Evolutionary conservation across 2,888 invertebrate genomes (phyloP).

Genomic region (Embidobia sp.): DNA sequence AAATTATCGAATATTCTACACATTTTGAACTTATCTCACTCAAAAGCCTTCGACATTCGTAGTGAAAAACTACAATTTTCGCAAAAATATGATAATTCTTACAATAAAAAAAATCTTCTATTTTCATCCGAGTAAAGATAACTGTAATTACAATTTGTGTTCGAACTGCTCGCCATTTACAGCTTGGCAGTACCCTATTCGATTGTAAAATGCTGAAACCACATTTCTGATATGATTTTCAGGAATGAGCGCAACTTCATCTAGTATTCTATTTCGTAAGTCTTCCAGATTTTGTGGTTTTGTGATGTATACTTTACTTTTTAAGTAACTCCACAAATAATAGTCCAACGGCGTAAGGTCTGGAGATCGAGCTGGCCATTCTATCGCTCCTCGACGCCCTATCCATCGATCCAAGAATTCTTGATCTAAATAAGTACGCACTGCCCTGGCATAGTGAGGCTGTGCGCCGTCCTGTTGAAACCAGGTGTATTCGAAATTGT

Average conservation of each 20-base stretch:
- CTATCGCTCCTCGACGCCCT: constrained; percentile 1
- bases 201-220: constrained; percentile 7
- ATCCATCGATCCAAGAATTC: background rate
- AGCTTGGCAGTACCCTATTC: background rate
- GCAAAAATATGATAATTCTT: no score
- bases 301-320: constrained; percentile 4
- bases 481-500: background rate
- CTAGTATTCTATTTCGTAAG: background rate
- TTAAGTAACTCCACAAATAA: constrained; percentile 2
- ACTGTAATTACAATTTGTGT: no score
- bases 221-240: background rate
- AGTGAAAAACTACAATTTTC: no score
- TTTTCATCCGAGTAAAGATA: no score
- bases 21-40: no score
- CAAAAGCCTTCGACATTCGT: no score
- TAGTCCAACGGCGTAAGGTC: background rate
- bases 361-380: constrained; percentile 5
- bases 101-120: no score
- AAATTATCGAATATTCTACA: no score
- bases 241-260: constrained; percentile 6
- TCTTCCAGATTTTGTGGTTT: constrained; percentile 6
- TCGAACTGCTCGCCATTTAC: no score
- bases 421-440: background rate
- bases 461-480: background rate
- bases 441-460: background rate